These are phyloP conservation scores for Rhizoglyphus robini DNA, from an alignment of 1,140 invertebrate genomes.

Conservation along the genomic window DNA sequence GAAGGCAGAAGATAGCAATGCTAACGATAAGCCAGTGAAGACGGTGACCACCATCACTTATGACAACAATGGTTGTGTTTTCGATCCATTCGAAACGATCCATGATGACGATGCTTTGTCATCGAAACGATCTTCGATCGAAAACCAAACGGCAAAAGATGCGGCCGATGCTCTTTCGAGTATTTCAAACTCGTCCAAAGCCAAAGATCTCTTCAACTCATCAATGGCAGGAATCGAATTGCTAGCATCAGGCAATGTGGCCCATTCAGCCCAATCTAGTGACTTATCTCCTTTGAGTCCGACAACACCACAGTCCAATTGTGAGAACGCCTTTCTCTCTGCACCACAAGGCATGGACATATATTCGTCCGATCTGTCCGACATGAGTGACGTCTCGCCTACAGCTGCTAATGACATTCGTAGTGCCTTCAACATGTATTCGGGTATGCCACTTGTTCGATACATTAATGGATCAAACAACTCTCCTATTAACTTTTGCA, in stretches of 20 bases:
- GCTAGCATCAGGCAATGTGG: background rate
- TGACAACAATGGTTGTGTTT: constrained; percentile 4
- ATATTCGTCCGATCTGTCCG: constrained; percentile 7
- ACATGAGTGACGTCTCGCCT: background rate
- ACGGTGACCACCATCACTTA: background rate
- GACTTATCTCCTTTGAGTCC: constrained; percentile 1
- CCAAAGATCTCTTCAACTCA: constrained; percentile 12
- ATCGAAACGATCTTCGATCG: constrained; percentile 11
- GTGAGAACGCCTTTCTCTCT: background rate
- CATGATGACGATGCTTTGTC: constrained; percentile 19
- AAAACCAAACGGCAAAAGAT: background rate
- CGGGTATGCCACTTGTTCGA: background rate
- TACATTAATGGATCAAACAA: background rate
- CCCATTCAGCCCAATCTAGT: background rate
- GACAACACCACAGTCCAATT: background rate
- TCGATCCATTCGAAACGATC: constrained; percentile 25
- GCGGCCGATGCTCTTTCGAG: background rate
- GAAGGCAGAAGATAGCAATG: background rate
- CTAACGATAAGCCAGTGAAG: background rate
- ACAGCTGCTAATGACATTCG: background rate
- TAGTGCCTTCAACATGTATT: background rate
- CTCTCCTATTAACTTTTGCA: too few species aligned
- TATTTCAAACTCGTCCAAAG: background rate
- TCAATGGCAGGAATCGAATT: constrained; percentile 7
- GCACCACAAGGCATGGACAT: background rate